Evolutionary conservation across 2,113 vertebrate genomes (phyloP).

Genomic region (Eolophus roseicapilla): DNA sequence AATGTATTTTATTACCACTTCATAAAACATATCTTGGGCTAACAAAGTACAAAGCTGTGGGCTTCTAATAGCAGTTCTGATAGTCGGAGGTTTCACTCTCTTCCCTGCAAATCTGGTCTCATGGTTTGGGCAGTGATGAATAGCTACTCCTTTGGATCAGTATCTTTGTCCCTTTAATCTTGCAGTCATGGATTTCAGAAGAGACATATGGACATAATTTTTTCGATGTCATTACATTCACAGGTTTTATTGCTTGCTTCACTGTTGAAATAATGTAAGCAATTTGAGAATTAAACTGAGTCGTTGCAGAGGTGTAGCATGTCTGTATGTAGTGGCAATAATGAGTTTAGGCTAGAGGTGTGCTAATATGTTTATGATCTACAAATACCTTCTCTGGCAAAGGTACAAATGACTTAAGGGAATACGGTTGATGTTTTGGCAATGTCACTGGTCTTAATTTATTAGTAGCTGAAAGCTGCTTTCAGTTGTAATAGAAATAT

Average conservation of each 20-base stretch:
- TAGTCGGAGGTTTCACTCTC: neutral
- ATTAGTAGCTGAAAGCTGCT: neutral
- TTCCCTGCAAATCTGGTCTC: neutral
- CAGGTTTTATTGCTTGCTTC: neutral
- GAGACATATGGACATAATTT: neutral
- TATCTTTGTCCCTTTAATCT: neutral
- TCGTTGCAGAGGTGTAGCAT: neutral
- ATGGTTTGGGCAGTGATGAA: neutral
- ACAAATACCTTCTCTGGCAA: neutral
- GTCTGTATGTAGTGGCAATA: neutral
- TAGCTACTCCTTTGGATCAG: neutral
- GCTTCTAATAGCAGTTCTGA: neutral
- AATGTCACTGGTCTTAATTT: neutral
- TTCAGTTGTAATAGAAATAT: neutral
- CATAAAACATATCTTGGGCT: neutral
- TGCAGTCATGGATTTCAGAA: neutral
- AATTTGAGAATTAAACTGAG: neutral
- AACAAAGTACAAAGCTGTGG: neutral
- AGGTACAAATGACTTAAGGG: neutral
- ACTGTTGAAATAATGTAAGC: neutral
- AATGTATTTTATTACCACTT: neutral
- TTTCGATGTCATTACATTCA: neutral
- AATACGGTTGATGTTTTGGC: neutral
- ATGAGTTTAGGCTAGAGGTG: neutral
- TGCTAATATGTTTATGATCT: neutral